Evolutionary conservation across 2,888 invertebrate genomes (phyloP).

Genomic region (Serripes groenlandicus): DNA sequence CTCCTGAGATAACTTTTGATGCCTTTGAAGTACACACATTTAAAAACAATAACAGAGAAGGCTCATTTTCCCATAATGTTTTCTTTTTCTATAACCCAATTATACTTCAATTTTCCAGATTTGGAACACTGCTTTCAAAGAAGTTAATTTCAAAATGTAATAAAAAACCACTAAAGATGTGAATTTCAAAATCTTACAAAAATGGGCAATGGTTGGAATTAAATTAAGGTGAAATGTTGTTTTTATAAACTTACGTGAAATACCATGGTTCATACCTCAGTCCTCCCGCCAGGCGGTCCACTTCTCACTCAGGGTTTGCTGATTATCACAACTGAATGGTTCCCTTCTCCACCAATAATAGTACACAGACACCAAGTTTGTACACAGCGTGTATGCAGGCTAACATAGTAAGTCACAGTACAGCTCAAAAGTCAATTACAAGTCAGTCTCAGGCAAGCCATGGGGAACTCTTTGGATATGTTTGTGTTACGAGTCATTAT

Average conservation of each 20-base stretch:
- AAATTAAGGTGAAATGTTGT: conserved; percentile 14
- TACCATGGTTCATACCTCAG: conserved; percentile 14
- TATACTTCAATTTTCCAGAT: too few species aligned
- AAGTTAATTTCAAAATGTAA: too few species aligned
- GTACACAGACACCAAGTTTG: conserved; percentile 1
- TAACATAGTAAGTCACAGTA: conserved; percentile 7
- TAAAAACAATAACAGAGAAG: too few species aligned
- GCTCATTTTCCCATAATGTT: not conserved
- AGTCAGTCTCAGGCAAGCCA: conserved; percentile 14
- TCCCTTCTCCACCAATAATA: conserved; percentile 9
- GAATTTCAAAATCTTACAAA: too few species aligned
- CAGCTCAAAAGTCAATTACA: not conserved
- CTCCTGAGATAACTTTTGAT: too few species aligned
- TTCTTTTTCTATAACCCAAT: not conserved
- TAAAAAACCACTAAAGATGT: too few species aligned
- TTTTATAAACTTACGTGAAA: conserved; percentile 15
- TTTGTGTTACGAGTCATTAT: too few species aligned
- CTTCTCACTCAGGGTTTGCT: not conserved
- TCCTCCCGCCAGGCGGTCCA: not conserved
- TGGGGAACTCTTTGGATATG: conserved; percentile 11
- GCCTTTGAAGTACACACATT: too few species aligned
- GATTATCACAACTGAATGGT: not conserved
- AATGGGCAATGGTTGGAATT: conserved; percentile 13
- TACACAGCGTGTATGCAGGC: conserved; percentile 4
- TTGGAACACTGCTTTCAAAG: too few species aligned